phyloP scores from a whole-genome alignment of 92 coral and sea anemone genomes.

The Micromussa lordhowensis region DNA sequence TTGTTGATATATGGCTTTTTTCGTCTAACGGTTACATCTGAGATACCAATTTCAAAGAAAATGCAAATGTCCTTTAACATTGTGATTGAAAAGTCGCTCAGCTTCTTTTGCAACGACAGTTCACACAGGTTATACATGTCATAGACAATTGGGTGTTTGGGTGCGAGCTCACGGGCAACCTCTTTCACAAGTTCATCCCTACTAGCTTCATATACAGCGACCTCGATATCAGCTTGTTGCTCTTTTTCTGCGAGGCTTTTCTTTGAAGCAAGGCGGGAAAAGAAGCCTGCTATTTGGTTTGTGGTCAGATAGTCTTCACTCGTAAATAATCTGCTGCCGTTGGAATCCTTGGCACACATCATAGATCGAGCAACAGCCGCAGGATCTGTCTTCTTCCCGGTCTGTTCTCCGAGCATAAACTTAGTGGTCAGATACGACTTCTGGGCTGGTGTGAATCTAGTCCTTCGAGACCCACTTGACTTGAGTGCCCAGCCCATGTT shows the following conservation, averaged over 20 bases:
- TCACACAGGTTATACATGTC: constrained; percentile 41
- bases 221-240: constrained; percentile 42
- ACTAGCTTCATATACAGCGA: constrained; percentile 8
- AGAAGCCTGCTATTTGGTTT: no score
- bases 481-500: constrained; percentile 71
- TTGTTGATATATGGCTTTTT: constrained; percentile 51
- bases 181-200: constrained; percentile 4
- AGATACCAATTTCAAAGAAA: constrained; percentile 17
- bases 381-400: constrained; percentile 69
- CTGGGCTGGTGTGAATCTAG: constrained; percentile 62
- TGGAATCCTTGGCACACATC: constrained; percentile 68
- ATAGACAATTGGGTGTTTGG: constrained; percentile 53
- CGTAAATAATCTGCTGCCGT: constrained; percentile 1
- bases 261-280: no score
- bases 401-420: constrained; percentile 71
- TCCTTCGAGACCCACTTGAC: constrained; percentile 57
- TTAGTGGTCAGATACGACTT: constrained; percentile 61
- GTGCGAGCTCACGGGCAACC: constrained; percentile 41
- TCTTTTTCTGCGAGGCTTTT: constrained; percentile 36
- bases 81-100: constrained; percentile 43
- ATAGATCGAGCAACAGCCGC: constrained; percentile 71
- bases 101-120: constrained; percentile 26
- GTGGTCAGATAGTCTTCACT: constrained; percentile 38
- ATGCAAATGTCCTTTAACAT: constrained; percentile 53
- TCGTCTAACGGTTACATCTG: constrained; percentile 39